A percentile compares a stretch with the other conserved stretches of the same genome.
phyloP scores from a whole-genome alignment of 2,888 invertebrate genomes.

The Monoplex corrugatus region DNA sequence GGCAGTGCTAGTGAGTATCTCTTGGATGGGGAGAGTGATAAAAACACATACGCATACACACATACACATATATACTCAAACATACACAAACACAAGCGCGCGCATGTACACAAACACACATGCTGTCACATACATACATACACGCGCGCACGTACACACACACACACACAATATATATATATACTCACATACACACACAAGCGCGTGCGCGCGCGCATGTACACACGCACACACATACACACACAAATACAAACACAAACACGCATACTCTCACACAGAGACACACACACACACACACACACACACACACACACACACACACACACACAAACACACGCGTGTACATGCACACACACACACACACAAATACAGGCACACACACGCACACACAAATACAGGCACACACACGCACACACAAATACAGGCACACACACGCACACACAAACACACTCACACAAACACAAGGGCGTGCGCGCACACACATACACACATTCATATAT shows the following conservation, averaged over 20 bases:
- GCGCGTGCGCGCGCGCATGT: no score
- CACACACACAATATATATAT: background rate
- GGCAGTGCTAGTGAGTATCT: background rate
- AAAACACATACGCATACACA: background rate
- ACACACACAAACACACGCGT: constrained; percentile 19
- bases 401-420: no score
- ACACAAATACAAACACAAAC: background rate
- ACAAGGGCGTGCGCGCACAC: no score
- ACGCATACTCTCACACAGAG: background rate
- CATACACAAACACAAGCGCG: background rate
- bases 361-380: background rate
- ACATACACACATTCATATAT: no score
- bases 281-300: background rate
- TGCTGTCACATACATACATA: background rate
- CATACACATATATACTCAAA: background rate
- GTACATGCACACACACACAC: background rate
- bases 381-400: background rate
- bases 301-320: background rate
- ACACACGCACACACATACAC: no score
- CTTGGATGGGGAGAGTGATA: background rate
- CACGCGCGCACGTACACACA: background rate
- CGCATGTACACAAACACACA: background rate
- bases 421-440: no score
- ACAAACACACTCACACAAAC: no score
- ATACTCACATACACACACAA: no score